phyloP scores from a whole-genome alignment of 2,797 vertebrate species.

The Neomorphus geoffroyi region DNA sequence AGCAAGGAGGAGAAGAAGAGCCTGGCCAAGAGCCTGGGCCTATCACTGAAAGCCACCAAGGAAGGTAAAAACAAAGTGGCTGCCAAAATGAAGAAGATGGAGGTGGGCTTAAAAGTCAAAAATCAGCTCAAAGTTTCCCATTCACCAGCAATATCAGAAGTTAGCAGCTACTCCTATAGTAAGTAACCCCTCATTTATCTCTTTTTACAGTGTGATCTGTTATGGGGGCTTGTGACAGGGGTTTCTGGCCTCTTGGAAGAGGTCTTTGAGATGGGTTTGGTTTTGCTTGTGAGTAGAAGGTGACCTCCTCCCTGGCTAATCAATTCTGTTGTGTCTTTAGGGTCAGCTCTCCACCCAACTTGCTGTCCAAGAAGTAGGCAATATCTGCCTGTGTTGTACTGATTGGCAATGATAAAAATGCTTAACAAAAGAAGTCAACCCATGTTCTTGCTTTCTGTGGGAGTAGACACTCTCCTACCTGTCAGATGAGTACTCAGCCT shows the following conservation, averaged over 20 bases:
- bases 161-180: conserved; percentile 98
- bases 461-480: not conserved
- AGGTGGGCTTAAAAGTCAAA: conserved; percentile 85
- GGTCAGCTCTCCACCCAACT: not conserved
- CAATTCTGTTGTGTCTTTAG: not conserved
- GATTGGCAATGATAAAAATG: not conserved
- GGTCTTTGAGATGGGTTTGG: not conserved
- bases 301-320: not conserved
- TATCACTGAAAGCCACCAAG: conserved; percentile 81
- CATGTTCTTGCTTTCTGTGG: not conserved
- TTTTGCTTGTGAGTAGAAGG: not conserved
- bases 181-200: conserved; percentile 76
- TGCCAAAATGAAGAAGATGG: conserved; percentile 83
- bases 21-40: conserved; percentile 79
- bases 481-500: not conserved
- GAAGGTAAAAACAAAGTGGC: conserved; percentile 88
- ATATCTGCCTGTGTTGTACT: not conserved
- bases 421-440: not conserved
- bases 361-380: not conserved
- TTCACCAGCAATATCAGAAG: conserved; percentile 90
- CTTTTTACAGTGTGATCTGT: not conserved
- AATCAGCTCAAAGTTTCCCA: conserved; percentile 87
- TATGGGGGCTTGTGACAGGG: not conserved
- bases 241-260: not conserved
- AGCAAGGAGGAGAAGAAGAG: conserved; percentile 80